Conservation (phyloP, 2,888 invertebrate genomes). For the Allophyes oxyacanthae region DNA sequence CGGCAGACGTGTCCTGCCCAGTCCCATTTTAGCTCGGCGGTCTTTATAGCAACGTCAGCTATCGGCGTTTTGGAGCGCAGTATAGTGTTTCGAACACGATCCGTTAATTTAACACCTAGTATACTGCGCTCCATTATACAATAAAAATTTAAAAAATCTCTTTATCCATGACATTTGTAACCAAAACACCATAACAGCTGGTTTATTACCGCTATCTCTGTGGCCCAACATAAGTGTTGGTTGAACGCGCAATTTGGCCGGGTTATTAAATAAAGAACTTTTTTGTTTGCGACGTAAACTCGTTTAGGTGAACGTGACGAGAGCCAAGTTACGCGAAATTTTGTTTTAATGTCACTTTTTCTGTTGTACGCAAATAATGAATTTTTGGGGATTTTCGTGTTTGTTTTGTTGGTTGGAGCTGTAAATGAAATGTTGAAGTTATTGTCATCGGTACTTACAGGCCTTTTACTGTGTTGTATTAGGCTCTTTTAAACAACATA, state of each 20-base stretch:
- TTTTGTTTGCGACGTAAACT: slow-evolving; percentile 56
- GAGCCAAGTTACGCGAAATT: slow-evolving; percentile 39
- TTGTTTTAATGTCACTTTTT: slow-evolving; percentile 50
- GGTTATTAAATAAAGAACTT: slow-evolving; percentile 62
- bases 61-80: too few relatives aligned
- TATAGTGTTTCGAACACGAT: too few relatives aligned
- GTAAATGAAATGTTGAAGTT: neutral
- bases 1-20: too few relatives aligned
- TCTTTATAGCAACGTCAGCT: too few relatives aligned
- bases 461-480: too few relatives aligned
- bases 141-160: too few relatives aligned
- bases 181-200: slow-evolving; percentile 23
- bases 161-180: slow-evolving; percentile 18
- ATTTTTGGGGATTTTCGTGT: slow-evolving; percentile 8
- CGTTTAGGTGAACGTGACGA: slow-evolving; percentile 56
- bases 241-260: slow-evolving; percentile 57
- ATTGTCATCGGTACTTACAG: too few relatives aligned
- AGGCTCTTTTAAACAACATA: too few relatives aligned
- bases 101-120: too few relatives aligned
- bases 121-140: too few relatives aligned
- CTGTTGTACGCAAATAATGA: slow-evolving; percentile 39
- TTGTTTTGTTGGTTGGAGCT: slow-evolving; percentile 11
- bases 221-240: slow-evolving; percentile 56
- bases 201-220: slow-evolving; percentile 25
- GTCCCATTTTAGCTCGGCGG: too few relatives aligned